Evolutionary conservation across 1,140 invertebrate genomes (phyloP), one percentile per base, ranked within the genome.

Genomic region (Caenorhabditis latens): DNA sequence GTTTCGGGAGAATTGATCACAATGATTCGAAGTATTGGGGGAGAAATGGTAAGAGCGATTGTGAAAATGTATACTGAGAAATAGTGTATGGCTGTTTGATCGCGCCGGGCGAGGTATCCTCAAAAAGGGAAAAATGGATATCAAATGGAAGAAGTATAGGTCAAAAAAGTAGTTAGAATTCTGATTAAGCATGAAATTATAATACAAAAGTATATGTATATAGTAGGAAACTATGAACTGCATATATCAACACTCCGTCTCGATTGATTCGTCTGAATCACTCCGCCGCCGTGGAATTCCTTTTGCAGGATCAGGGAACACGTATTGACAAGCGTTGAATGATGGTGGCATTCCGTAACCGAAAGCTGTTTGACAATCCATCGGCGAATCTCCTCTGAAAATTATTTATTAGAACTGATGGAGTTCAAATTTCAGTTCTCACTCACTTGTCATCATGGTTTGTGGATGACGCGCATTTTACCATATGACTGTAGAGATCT

Each of bases 321-420:
- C 71, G 40, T 79, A 79, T 24, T 79, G 71, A 50, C 46, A 79
- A 5, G 71, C 71, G 14, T 53, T 14, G 40, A 50, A 50, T 79
- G 71, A 79, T 21, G 71, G 71, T 21, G 71, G 71, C 46, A 79
- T 21, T 50, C 71, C 71, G 46, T 79, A 79, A 50, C 71, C 71
- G 19, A 79, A 79, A 2, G 46, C 46, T 7, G 71, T 79, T 21
- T n/a, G 46, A 43, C 46, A 50, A n/a, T 53, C n/a, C 11, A 50
- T 50, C 11, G 71, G 19, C 21, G 71, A 79, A 8, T 79, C 46
- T 50, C 71, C 46, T 53, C 46, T 71, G 42, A 24, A 79, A 79
- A 50, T 48, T 11, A 48, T 24, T 50, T 50, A 11, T 32, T 40
- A 63, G n/a, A n/a, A 16, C 14, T 21, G 61, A 14, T 13, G 24